Base-by-base conservation (phyloP, 1,140 invertebrate species). In the Antheraea pernyi region DNA sequence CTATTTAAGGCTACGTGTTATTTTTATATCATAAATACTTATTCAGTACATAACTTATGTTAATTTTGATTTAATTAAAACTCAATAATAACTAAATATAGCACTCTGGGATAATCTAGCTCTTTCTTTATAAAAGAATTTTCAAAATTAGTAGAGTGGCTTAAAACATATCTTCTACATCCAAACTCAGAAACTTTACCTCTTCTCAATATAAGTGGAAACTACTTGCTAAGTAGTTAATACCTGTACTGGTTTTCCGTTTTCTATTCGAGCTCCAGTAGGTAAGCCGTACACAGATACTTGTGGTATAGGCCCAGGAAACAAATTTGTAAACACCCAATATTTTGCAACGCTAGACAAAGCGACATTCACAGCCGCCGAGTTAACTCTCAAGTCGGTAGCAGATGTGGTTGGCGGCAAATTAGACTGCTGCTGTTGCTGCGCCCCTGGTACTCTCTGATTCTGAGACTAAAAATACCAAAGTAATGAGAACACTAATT, bases 301-400 rank as follows among this genome's bases (percentile, higher is more conserved):
- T 90, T 95, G 94, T 46, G 94, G 94, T 79, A 95, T 89, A 10
- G 94, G 94, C 36, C 94, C 93, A 19, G 94, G 94, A 78, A 95
- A 93, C 64, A 95, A 85, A 90, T 95, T 95, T 65, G 94, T 95
- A 82, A 95, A 92, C 73, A 95, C 94, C 94, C 94, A 95, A 80
- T 95, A 95, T 82, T 95, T 95, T 42, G 94, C 94, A 65, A 95
- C 94, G 86, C 93, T 94, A 68, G 94, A 94, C 82, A 94, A 88
- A 78, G 94, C 93, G 65, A 94, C 93, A 84, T 94, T 94, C 53
- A 94, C 90, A 53, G 94, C 94, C 37, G 94, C 93, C 7, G 94
- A 94, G 80, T 94, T 94, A 9, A 94, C 94, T 78, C 94, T 78
- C 67, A 94, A 82, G 80, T 94, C 94, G 19, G 94, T 94, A 19